Conservation (phyloP, 2,888 invertebrate genomes). For the Oscheius myriophilus region DNA sequence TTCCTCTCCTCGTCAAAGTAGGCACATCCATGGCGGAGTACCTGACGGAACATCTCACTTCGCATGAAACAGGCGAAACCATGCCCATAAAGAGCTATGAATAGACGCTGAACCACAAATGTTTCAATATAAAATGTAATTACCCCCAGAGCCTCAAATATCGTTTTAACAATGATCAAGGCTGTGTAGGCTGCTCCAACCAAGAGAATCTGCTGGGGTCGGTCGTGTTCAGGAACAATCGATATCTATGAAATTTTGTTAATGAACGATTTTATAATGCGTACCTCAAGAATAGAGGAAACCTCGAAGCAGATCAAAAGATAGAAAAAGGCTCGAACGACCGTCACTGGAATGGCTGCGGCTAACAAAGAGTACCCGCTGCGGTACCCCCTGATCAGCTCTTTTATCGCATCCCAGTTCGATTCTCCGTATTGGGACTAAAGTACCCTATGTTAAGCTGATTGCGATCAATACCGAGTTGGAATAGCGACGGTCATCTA, state of each 20-base stretch:
- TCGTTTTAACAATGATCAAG: slow-evolving; percentile 67
- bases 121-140: slow-evolving; percentile 22
- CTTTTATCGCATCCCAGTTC: slow-evolving; percentile 35
- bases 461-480: too few species aligned
- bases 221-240: slow-evolving; percentile 54
- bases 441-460: slow-evolving; percentile 8
- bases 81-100: slow-evolving; percentile 66
- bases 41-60: slow-evolving; percentile 64
- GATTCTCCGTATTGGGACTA: slow-evolving; percentile 41
- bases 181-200: slow-evolving; percentile 64
- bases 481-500: too few species aligned
- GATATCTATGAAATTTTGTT: slow-evolving; percentile 45
- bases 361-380: slow-evolving; percentile 47
- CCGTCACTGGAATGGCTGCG: slow-evolving; percentile 62
- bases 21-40: slow-evolving; percentile 65
- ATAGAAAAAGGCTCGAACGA: slow-evolving; percentile 64
- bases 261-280: not conserved
- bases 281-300: slow-evolving; percentile 64
- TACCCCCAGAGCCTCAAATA: slow-evolving; percentile 68
- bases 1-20: slow-evolving; percentile 68
- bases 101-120: slow-evolving; percentile 53
- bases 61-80: slow-evolving; percentile 64
- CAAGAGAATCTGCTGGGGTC: slow-evolving; percentile 56
- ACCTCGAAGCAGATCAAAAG: slow-evolving; percentile 68
- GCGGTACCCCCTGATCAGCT: slow-evolving; percentile 53